Conservation (phyloP, 2,113 vertebrate species). For the Callipepla squamata region DNA sequence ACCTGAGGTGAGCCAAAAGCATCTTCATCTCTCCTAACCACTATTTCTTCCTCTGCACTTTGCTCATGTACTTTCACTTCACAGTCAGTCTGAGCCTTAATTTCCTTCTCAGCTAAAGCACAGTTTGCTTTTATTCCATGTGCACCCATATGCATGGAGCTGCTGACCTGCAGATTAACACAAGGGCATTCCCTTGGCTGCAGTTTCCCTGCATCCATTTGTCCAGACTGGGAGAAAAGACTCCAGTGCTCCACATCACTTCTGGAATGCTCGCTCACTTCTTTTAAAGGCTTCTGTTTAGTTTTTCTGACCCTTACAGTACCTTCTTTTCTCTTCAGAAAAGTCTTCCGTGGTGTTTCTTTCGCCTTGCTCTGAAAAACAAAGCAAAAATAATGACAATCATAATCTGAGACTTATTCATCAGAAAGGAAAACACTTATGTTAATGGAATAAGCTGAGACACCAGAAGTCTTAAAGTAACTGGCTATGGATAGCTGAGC, state of each 20-base stretch:
- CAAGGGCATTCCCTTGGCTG: background rate
- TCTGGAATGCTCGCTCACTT: background rate
- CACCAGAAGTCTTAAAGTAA: background rate
- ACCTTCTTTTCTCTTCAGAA: constrained; percentile 52
- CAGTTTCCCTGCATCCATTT: background rate
- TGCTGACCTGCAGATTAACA: background rate
- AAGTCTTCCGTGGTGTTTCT: constrained; percentile 2
- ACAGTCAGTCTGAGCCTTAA: background rate
- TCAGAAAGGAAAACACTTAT: background rate
- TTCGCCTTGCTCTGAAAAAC: background rate
- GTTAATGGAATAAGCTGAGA: background rate
- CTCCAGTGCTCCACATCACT: background rate
- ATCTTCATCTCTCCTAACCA: background rate
- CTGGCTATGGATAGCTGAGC: background rate
- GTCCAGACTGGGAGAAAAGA: background rate
- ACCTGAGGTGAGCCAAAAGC: background rate
- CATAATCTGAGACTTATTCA: background rate
- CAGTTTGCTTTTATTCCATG: background rate
- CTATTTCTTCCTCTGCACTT: background rate
- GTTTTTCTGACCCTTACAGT: constrained; percentile 50
- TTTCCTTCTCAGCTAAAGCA: background rate
- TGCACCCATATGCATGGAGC: background rate
- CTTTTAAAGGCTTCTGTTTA: constrained; percentile 1
- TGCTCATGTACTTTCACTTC: background rate
- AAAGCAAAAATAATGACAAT: background rate